phyloP scores from a whole-genome alignment of 2,888 invertebrate species.

The Aporophyla nigra region DNA sequence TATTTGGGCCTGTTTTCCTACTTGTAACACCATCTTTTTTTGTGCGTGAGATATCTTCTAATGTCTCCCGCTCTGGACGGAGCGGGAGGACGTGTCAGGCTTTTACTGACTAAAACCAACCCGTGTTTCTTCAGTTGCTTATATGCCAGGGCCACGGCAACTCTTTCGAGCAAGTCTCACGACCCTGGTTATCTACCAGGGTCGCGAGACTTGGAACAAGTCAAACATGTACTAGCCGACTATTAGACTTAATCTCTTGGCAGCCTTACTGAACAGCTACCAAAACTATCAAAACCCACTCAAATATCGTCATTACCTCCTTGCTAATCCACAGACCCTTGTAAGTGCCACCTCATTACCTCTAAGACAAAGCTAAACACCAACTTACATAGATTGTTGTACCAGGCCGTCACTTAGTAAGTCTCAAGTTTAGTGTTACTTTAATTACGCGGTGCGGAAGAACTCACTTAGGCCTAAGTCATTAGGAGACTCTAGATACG shows the following conservation, averaged over 20 bases:
- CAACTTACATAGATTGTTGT: slow-evolving; percentile 14
- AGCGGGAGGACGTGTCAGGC: too few relatives aligned
- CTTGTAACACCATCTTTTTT: too few relatives aligned
- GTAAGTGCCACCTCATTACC: slow-evolving; percentile 37
- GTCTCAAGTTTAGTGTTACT: slow-evolving; percentile 15
- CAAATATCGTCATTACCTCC: slow-evolving; percentile 18
- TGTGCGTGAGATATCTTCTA: too few relatives aligned
- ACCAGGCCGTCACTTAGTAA: slow-evolving; percentile 13
- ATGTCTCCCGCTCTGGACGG: too few relatives aligned
- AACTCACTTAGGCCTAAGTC: slow-evolving; percentile 24
- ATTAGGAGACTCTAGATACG: slow-evolving; percentile 4
- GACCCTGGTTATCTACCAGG: too few relatives aligned
- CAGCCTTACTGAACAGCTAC: neutral
- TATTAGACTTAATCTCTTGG: too few relatives aligned
- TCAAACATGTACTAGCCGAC: neutral
- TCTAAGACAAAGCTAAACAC: slow-evolving; percentile 12
- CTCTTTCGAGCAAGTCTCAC: too few relatives aligned
- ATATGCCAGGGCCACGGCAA: too few relatives aligned
- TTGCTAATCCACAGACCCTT: slow-evolving; percentile 18
- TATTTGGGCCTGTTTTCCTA: too few relatives aligned
- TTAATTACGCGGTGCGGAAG: slow-evolving; percentile 26
- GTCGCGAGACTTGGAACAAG: too few relatives aligned
- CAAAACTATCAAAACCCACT: slow-evolving; percentile 1
- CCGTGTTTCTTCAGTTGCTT: too few relatives aligned
- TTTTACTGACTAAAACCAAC: too few relatives aligned